These are phyloP conservation scores for Homarus gammarus DNA, from an alignment of 2,888 invertebrate genomes.

Conservation along the genomic window DNA sequence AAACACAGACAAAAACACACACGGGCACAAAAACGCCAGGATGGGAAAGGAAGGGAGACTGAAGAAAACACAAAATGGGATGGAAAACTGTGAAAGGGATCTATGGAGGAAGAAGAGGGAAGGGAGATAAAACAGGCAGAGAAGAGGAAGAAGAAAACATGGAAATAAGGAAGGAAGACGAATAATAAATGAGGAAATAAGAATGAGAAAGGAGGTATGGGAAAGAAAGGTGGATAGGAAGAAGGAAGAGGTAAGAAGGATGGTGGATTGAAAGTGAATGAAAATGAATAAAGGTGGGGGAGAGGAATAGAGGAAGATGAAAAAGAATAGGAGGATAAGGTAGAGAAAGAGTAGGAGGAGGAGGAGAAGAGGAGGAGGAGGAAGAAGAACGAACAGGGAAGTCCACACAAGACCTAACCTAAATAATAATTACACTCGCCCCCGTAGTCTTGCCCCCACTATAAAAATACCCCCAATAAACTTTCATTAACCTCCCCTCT, in stretches of 20 bases:
- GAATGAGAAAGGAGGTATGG: neutral
- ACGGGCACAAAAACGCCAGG: no score
- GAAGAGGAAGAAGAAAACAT: neutral
- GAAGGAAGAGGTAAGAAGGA: neutral
- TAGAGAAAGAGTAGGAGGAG: neutral
- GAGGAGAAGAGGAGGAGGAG: neutral
- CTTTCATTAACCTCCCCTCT: constrained; percentile 18
- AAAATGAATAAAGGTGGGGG: neutral
- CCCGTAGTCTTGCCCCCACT: neutral
- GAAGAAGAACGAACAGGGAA: constrained; percentile 6
- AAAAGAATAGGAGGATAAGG: neutral
- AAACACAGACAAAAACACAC: no score
- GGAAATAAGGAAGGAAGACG: neutral
- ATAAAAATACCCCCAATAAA: constrained; percentile 28
- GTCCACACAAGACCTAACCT: neutral
- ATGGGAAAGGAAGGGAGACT: constrained; percentile 6
- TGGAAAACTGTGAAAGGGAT: neutral
- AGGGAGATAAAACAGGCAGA: neutral
- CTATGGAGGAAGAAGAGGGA: neutral
- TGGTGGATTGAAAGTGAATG: neutral
- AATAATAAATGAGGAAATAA: neutral
- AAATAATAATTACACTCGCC: neutral
- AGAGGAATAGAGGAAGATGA: neutral
- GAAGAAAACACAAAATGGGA: neutral
- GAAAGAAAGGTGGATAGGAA: neutral